A percentile compares a stretch with the other conserved stretches of the same genome.
phyloP scores from a whole-genome alignment of 2,888 invertebrate species.

The Dermolepida albohirtum region DNA sequence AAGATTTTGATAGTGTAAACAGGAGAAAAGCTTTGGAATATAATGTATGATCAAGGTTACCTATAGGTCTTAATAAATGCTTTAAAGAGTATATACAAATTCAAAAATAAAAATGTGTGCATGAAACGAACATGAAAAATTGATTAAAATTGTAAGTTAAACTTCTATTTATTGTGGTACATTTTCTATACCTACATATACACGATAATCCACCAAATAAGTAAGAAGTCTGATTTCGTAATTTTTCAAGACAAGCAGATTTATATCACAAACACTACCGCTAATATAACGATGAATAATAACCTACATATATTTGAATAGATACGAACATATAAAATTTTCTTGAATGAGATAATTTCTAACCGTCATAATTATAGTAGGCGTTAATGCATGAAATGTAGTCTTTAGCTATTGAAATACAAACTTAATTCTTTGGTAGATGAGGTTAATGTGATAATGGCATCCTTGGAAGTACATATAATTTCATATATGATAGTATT shows the following conservation, averaged over 20 bases:
- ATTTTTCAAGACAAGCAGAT: neutral
- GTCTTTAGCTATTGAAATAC: conserved; percentile 24
- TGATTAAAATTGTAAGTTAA: no score
- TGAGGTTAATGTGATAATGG: conserved; percentile 29
- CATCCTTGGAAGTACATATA: conserved; percentile 22
- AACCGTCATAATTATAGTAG: conserved; percentile 25
- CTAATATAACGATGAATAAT: conserved; percentile 4
- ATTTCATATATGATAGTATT: conserved; percentile 7
- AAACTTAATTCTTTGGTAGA: conserved; percentile 27
- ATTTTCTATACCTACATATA: no score
- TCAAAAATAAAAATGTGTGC: no score
- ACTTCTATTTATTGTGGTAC: no score
- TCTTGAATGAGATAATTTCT: conserved; percentile 26
- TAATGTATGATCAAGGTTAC: no score
- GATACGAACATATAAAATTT: neutral
- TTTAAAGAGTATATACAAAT: no score
- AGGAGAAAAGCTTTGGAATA: no score
- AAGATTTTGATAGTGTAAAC: no score
- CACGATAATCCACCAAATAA: no score
- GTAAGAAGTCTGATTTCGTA: no score
- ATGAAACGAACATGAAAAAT: no score
- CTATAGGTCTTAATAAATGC: no score
- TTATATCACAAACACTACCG: conserved; percentile 4
- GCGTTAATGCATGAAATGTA: conserved; percentile 30
- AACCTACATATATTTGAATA: neutral